phyloP scores from a whole-genome alignment of 2,888 invertebrate species.

The Drosophila monieri region DNA sequence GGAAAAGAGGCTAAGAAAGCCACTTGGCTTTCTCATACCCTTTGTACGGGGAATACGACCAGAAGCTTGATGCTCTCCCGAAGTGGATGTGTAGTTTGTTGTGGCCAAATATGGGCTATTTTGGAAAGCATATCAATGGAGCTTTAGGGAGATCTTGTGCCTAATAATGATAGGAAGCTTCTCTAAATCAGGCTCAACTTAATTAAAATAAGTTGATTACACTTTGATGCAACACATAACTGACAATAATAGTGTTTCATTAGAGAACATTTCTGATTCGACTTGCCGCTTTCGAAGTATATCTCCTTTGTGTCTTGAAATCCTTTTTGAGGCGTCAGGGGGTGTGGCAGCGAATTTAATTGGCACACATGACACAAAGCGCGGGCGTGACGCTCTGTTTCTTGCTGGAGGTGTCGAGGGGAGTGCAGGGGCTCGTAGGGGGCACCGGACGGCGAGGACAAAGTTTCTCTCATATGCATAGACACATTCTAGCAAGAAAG shows the following conservation, averaged over 20 bases:
- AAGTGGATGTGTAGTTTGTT: constrained; percentile 14
- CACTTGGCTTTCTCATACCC: constrained; percentile 35
- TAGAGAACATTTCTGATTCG: constrained; percentile 1
- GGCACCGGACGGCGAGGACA: constrained; percentile 22
- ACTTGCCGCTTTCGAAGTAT: not conserved
- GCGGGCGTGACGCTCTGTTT: constrained; percentile 65
- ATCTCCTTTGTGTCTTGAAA: not conserved
- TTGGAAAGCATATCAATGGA: not conserved
- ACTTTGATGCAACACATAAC: too few species aligned
- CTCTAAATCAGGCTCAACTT: too few species aligned
- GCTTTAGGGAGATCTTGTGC: not conserved
- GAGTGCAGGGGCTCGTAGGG: not conserved
- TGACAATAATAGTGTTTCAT: too few species aligned
- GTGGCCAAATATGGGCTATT: not conserved
- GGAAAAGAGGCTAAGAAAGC: constrained; percentile 28
- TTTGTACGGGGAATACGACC: constrained; percentile 3
- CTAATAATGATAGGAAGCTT: too few species aligned
- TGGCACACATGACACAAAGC: constrained; percentile 72
- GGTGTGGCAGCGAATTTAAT: constrained; percentile 69
- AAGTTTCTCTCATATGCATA: constrained; percentile 67
- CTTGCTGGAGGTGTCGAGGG: not conserved
- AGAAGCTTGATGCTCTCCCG: constrained; percentile 4
- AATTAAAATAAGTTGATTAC: too few species aligned
- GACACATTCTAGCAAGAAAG: constrained; percentile 56
- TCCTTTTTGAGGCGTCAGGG: constrained; percentile 15